phyloP scores from a whole-genome alignment of 2,113 vertebrate species.

The Callorhinus ursinus region DNA sequence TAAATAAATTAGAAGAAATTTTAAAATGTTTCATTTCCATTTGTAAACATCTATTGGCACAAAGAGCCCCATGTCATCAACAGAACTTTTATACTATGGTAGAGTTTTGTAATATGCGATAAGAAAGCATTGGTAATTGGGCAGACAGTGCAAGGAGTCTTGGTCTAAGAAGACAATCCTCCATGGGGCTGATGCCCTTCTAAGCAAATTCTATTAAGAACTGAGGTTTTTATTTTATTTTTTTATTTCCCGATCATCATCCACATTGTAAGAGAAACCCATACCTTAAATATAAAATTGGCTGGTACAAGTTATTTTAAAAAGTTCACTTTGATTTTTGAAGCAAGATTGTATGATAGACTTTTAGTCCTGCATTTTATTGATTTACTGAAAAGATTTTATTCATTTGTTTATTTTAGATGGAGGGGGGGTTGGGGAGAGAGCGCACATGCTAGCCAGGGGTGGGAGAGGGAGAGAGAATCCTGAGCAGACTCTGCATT shows the following conservation, averaged over 20 bases:
- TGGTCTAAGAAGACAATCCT: background rate
- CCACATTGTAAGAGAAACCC: background rate
- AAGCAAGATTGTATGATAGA: background rate
- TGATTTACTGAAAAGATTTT: background rate
- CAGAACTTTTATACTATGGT: background rate
- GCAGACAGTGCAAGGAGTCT: background rate
- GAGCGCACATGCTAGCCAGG: background rate
- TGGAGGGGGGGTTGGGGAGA: background rate
- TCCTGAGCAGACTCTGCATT: background rate
- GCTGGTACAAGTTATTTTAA: background rate
- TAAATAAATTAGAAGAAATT: constrained; percentile 43
- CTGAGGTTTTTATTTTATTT: background rate
- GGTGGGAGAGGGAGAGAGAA: background rate
- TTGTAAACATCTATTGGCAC: background rate
- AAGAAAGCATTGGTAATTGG: background rate
- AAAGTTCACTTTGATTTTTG: constrained; percentile 51
- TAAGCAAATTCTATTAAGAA: constrained; percentile 2
- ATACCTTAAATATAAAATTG: background rate
- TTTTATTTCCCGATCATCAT: background rate
- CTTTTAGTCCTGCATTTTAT: background rate
- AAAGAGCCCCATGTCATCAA: background rate
- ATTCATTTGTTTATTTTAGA: background rate
- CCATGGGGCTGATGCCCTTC: background rate
- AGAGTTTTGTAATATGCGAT: background rate
- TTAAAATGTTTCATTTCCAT: background rate